Base-by-base conservation (phyloP, 2,888 invertebrate species). In the Pseudococcus viburni region DNA sequence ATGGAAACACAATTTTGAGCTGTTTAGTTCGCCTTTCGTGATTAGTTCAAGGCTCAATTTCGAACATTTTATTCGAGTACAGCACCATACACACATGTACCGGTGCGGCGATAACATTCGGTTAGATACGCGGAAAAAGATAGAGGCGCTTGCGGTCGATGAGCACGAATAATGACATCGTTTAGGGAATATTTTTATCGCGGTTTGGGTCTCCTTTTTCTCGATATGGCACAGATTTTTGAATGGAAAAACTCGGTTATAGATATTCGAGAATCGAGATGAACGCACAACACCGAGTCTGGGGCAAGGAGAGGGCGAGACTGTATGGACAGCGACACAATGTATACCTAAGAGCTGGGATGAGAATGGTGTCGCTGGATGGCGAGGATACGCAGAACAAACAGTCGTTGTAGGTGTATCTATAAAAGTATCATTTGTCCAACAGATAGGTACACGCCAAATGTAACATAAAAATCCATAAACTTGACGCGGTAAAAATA, bases 381-480 rank as follows among this genome's bases (percentile, higher is more conserved):
- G 15, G 55, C 55, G 68, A 68, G 42, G 1, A 42, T 42, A 42
- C 42, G 42, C 42, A 64, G n/a, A n/a, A 64, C 64, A 64, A 11
- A 17, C 68, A 26, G 26, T 11, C 22, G 12, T 68, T 5, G 68
- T 7, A 26, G 68, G 55, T 55, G 55, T 55, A 33, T 3, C 26
- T 33, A n/a, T 55, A 55, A 68, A 68, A 26, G 68, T 26, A 68
- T 26, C 68, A 26, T 68, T 68, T 68, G 8, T 15, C 22, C 26
- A 11, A 22, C 68, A 68, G 11, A 68, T 26, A 68, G 12, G 26
- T 68, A 55, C 55, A 68, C 68, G 68, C 15, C 68, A 68, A 68
- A 68, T 68, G 26, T 68, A 68, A 68, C 26, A 26, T 19, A 26
- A 68, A 68, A 68, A 68, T 68, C 68, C 68, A 68, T 68, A 68